Percentiles rank a stretch among this genome's conserved stretches.
These are phyloP conservation scores for Paramormyrops hopkinsi DNA, from an alignment of 2,797 vertebrate genomes.

Conservation along the genomic window DNA sequence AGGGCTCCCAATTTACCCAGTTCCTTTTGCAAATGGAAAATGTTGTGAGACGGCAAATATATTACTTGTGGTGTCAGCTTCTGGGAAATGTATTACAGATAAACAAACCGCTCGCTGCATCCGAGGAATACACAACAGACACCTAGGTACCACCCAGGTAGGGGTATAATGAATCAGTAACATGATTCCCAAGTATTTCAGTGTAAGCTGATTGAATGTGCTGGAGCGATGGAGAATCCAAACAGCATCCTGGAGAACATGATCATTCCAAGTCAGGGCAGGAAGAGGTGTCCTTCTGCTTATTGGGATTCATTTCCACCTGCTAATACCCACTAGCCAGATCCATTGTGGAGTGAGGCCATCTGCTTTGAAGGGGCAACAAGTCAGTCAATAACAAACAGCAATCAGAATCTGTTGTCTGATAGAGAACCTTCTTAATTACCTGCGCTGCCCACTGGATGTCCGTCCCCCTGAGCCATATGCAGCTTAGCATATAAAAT, in stretches of 20 bases:
- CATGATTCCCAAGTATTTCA: background rate
- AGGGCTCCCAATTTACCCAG: constrained; percentile 4
- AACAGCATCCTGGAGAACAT: background rate
- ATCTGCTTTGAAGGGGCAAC: background rate
- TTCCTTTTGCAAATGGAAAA: background rate
- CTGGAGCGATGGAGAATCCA: background rate
- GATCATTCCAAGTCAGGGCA: background rate
- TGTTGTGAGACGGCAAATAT: background rate
- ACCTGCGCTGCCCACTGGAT: background rate
- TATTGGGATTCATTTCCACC: background rate
- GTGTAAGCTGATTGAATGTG: background rate
- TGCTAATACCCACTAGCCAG: background rate
- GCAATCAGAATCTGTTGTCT: background rate
- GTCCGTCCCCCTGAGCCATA: background rate
- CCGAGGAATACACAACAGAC: background rate
- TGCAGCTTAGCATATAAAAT: background rate
- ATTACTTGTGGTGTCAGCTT: background rate
- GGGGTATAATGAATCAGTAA: background rate
- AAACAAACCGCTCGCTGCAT: background rate
- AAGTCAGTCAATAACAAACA: background rate
- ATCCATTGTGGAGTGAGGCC: background rate
- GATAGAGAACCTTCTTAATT: background rate
- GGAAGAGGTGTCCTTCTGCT: background rate
- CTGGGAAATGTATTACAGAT: background rate
- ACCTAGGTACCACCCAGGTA: background rate